Conservation (phyloP, 2,113 vertebrate genomes). For the Ia io region DNA sequence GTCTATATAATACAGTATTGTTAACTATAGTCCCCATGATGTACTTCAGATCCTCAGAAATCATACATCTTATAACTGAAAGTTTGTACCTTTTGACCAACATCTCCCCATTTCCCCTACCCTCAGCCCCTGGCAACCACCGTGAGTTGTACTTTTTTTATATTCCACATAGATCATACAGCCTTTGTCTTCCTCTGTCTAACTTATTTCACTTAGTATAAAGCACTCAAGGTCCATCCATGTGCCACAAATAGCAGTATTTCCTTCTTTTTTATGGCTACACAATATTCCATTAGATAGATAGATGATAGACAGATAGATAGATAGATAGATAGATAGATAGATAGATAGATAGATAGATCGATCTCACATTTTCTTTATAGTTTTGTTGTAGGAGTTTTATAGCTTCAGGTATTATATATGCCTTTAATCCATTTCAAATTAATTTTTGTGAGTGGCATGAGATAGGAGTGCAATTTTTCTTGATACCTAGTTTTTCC, state of each 20-base stretch:
- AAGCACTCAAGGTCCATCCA: neutral
- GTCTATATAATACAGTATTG: neutral
- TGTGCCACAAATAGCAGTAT: neutral
- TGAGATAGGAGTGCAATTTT: neutral
- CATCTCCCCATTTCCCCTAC: neutral
- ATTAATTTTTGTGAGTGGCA: neutral
- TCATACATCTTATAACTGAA: neutral
- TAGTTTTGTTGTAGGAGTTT: neutral
- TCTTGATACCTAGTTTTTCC: neutral
- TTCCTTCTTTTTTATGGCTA: neutral
- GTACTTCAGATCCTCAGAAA: neutral
- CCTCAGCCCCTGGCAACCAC: neutral
- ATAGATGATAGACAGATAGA: neutral
- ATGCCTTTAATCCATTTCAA: neutral
- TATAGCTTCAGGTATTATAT: neutral
- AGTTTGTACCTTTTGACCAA: neutral
- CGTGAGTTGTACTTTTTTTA: neutral
- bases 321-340: neutral
- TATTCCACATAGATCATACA: neutral
- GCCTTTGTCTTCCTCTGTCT: neutral
- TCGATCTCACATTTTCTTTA: neutral
- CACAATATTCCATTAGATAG: neutral
- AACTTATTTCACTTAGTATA: neutral
- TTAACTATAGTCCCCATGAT: neutral
- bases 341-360: neutral